A percentile compares a stretch with the other conserved stretches of the same genome.
These are phyloP conservation scores for Drosophila paranaensis DNA, from an alignment of 2,888 invertebrate species.

Conservation along the genomic window DNA sequence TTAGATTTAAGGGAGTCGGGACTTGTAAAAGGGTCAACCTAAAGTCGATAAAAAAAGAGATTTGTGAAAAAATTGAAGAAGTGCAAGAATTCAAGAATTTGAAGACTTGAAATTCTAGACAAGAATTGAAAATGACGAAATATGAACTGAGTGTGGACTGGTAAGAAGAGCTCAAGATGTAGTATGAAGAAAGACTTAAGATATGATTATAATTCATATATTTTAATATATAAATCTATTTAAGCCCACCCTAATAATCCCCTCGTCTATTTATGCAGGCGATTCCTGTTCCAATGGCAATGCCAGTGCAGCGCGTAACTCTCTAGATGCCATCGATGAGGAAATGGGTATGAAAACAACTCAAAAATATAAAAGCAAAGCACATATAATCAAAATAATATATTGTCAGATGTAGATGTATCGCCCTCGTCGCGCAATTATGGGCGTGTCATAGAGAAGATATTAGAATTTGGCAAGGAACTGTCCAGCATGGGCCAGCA, in stretches of 20 bases:
- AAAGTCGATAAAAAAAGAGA: background rate
- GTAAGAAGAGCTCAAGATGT: slow-evolving; percentile 3
- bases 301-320: slow-evolving; percentile 85
- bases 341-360: slow-evolving; percentile 87
- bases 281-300: slow-evolving; percentile 84
- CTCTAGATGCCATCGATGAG: slow-evolving; percentile 88
- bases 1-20: too few species aligned
- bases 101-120: background rate
- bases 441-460: slow-evolving; percentile 92
- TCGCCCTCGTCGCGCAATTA: slow-evolving; percentile 83
- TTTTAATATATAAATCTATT: background rate
- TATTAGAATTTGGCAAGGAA: slow-evolving; percentile 97
- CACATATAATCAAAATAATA: background rate
- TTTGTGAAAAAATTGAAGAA: too few species aligned
- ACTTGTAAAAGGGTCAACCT: background rate
- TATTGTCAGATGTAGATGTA: slow-evolving; percentile 82
- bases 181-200: background rate
- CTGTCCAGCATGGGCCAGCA: slow-evolving; percentile 95
- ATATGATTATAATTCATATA: background rate
- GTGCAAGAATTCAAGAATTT: too few species aligned
- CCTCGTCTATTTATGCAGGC: slow-evolving; percentile 66
- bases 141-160: background rate
- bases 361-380: too few species aligned
- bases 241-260: background rate
- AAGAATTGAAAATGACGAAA: slow-evolving; percentile 8